phyloP scores from a whole-genome alignment of 2,888 invertebrate species.

The Pollenia angustigena region DNA sequence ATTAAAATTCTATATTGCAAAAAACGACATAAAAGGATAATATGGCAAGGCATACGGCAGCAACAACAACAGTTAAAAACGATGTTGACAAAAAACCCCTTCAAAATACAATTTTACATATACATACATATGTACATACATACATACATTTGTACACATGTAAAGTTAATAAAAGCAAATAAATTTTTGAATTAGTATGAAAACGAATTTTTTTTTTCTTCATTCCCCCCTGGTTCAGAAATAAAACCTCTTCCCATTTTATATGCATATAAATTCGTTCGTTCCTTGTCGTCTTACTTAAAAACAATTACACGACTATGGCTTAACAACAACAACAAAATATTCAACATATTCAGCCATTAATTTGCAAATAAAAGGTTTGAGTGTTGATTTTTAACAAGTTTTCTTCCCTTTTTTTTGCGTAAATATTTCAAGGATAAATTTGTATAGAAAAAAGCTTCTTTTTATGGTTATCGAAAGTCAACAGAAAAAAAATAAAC shows the following conservation, averaged over 20 bases:
- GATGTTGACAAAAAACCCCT: constrained; percentile 56
- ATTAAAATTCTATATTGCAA: constrained; percentile 71
- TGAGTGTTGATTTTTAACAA: constrained; percentile 70
- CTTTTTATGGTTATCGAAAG: constrained; percentile 54
- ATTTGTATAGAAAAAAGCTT: constrained; percentile 58
- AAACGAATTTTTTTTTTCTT: constrained; percentile 24
- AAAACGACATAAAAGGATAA: constrained; percentile 61
- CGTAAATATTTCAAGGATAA: constrained; percentile 71
- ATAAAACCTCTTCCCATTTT: background rate
- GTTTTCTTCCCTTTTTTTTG: constrained; percentile 68
- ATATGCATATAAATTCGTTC: constrained; percentile 4
- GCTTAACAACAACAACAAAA: constrained; percentile 9
- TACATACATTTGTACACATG: constrained; percentile 10
- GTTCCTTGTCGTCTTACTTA: constrained; percentile 9
- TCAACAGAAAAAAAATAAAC: constrained; percentile 60
- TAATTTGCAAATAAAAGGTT: constrained; percentile 69
- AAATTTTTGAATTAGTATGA: constrained; percentile 49
- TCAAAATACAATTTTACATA: constrained; percentile 49
- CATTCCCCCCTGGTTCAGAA: background rate
- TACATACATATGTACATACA: background rate
- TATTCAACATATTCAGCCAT: constrained; percentile 60
- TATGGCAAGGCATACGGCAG: constrained; percentile 31
- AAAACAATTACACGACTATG: constrained; percentile 50
- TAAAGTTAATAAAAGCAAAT: constrained; percentile 64
- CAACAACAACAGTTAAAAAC: constrained; percentile 19